Evolutionary conservation across 2,888 invertebrate genomes (phyloP), one percentile per base, ranked within the genome.

Genomic region (Lysandra coridon): DNA sequence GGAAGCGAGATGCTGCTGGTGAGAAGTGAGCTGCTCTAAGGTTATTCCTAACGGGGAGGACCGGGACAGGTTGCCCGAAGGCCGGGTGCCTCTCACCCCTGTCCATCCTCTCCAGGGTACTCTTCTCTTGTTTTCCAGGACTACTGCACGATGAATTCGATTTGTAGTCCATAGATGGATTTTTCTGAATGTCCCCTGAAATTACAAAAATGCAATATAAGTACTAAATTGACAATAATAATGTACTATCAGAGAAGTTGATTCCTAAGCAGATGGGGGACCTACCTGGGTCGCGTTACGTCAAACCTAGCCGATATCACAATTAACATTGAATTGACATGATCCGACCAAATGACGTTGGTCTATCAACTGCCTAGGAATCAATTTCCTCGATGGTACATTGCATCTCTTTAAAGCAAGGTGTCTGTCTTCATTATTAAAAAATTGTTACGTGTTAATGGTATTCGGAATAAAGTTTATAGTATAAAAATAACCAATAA

Each of bases 91-190:
- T 95, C 89, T 96, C 96, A 87, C 95, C 96, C 79, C 93, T 87
- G 84, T 94, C 94, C 94, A 94, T 93, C 82, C 94, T 90, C 83
- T 95, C 94, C 83, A 95, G 86, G 79, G 95, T 93, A 84, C 93
- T 95, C 86, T 95, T 95, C 85, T 95, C 95, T 95, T 91, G 92
- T 80, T 94, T 94, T 84, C 95, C 93, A 86, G 98, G 98, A 95
- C 98, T 98, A 95, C 97, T 97, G 92, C 98, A 98, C 89, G 98
- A 97, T 82, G 98, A 98, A 88, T 96, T 96, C 89, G 97, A 97
- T 95, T 97, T 98, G 95, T 98, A 98, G 95, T 98, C 98, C 95
- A 97, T 96, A 89, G 97, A 96, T 88, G 97, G 96, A 95, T 97
- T 98, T 95, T 98, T 98, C 92, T 97, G 97, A 84, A 95, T 94